Percentiles rank a stretch among this genome's conserved stretches.
phyloP scores from a whole-genome alignment of 23 tunicate genomes.

The Botrylloides violaceus region DNA sequence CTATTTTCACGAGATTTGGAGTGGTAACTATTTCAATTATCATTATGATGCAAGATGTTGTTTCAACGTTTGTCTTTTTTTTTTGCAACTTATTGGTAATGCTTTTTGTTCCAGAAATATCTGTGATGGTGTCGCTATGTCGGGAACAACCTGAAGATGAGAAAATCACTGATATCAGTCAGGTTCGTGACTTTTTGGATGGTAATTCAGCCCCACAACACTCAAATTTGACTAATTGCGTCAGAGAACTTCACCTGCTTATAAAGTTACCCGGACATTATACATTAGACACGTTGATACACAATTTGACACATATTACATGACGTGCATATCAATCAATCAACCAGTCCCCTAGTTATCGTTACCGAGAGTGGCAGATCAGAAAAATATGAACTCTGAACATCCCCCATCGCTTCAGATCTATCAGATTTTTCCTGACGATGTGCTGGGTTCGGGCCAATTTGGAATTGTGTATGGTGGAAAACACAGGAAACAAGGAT shows the following conservation, averaged over 20 bases:
- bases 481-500: conserved; percentile 72
- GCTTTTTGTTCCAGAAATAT: conserved; percentile 50
- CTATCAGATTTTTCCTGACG: conserved; percentile 96
- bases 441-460: conserved; percentile 97
- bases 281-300: too few species aligned
- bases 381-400: not conserved
- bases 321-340: too few species aligned
- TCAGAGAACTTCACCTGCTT: too few species aligned
- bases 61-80: not conserved
- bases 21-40: too few species aligned
- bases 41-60: not conserved
- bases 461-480: conserved; percentile 99
- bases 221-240: not conserved
- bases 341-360: too few species aligned
- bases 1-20: too few species aligned
- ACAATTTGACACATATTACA: too few species aligned
- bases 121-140: conserved; percentile 83
- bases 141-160: conserved; percentile 45
- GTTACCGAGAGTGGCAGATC: too few species aligned
- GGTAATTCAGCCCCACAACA: too few species aligned
- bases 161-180: conserved; percentile 78
- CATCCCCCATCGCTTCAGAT: conserved; percentile 19
- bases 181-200: conserved; percentile 22
- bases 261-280: too few species aligned
- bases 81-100: not conserved